Conservation (phyloP, 2,888 invertebrate genomes). For the Tachina fera region DNA sequence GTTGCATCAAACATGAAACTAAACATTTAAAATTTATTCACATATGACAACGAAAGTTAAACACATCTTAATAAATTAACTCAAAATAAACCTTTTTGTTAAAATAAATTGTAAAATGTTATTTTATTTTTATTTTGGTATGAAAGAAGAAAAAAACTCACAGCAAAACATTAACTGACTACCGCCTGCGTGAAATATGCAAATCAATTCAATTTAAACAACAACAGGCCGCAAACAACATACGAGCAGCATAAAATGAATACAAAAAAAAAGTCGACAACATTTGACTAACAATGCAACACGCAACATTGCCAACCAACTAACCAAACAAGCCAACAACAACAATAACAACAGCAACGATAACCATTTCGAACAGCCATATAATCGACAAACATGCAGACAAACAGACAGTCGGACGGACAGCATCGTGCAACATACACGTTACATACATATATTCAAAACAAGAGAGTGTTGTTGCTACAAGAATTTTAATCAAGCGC, state of each 20-base stretch:
- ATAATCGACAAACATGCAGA: slow-evolving; percentile 43
- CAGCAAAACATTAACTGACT: slow-evolving; percentile 67
- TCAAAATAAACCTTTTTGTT: slow-evolving; percentile 65
- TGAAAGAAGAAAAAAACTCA: slow-evolving; percentile 28
- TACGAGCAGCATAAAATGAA: slow-evolving; percentile 23
- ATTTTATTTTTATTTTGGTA: slow-evolving; percentile 11
- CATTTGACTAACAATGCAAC: slow-evolving; percentile 66
- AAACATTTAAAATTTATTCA: slow-evolving; percentile 62
- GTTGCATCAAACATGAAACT: not conserved
- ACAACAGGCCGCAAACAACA: slow-evolving; percentile 51
- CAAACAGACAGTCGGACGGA: slow-evolving; percentile 22
- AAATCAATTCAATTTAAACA: slow-evolving; percentile 82
- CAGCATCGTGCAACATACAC: slow-evolving; percentile 51
- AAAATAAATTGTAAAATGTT: slow-evolving; percentile 60
- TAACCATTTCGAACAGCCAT: slow-evolving; percentile 10
- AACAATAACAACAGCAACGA: slow-evolving; percentile 10
- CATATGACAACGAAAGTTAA: slow-evolving; percentile 68
- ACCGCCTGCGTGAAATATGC: slow-evolving; percentile 82
- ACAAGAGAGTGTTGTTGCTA: slow-evolving; percentile 80
- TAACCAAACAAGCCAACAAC: slow-evolving; percentile 52
- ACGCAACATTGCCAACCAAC: slow-evolving; percentile 69
- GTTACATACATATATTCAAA: slow-evolving; percentile 44
- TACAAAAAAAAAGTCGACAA: slow-evolving; percentile 68
- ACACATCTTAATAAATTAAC: slow-evolving; percentile 71
- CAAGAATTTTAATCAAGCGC: slow-evolving; percentile 82